Conservation (phyloP, 2,888 invertebrate genomes). For the Clusia tigrina region DNA sequence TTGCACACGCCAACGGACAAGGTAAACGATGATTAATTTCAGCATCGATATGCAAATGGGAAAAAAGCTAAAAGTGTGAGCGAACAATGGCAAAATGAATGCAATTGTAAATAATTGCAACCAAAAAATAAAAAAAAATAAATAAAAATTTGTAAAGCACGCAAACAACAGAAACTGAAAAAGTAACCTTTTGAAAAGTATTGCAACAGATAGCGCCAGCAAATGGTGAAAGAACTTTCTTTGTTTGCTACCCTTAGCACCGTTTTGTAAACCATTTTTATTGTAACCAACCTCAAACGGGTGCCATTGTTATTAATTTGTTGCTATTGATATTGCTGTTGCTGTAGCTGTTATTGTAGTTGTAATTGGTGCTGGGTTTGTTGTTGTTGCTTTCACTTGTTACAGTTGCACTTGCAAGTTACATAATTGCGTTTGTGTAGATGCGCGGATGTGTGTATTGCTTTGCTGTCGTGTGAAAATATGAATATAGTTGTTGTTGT, state of each 20-base stretch:
- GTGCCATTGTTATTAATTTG: constrained; percentile 7
- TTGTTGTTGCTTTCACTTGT: background rate
- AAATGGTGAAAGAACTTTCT: background rate
- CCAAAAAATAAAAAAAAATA: background rate
- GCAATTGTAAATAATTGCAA: background rate
- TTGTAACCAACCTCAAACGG: background rate
- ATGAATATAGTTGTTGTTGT: background rate
- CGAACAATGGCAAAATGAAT: too few species aligned
- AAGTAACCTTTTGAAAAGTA: background rate
- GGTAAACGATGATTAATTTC: constrained; percentile 5
- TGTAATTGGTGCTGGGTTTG: too few species aligned
- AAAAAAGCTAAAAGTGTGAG: background rate
- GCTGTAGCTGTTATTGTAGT: background rate
- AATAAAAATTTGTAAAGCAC: background rate
- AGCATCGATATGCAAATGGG: background rate
- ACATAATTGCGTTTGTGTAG: constrained; percentile 2
- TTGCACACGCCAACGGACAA: background rate
- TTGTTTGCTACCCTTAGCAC: background rate
- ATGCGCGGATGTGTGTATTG: background rate
- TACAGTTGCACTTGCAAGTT: background rate
- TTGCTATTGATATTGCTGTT: background rate
- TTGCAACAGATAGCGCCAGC: background rate
- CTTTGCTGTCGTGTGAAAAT: background rate
- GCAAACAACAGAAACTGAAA: background rate
- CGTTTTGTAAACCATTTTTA: background rate